These are phyloP conservation scores for Trissolcus japonicus DNA, from an alignment of 2,888 invertebrate species.

Conservation along the genomic window DNA sequence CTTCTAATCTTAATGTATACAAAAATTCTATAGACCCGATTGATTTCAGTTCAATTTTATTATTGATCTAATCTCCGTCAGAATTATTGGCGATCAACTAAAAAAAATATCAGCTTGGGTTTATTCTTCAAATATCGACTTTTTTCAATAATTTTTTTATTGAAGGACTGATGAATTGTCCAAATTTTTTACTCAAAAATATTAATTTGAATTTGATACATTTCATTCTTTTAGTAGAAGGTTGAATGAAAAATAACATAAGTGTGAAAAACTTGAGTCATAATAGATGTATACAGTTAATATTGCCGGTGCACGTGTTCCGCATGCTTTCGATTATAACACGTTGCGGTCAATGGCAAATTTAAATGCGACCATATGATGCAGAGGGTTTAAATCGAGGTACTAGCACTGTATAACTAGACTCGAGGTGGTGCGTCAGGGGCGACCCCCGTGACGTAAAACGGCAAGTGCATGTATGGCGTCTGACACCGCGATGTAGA, in stretches of 20 bases:
- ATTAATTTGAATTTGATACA: no score
- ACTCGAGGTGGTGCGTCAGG: slow-evolving; percentile 33
- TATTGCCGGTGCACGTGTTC: slow-evolving; percentile 47
- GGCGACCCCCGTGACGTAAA: slow-evolving; percentile 44
- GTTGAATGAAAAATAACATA: slow-evolving; percentile 1
- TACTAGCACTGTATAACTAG: slow-evolving; percentile 52
- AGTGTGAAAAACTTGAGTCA: slow-evolving; percentile 28
- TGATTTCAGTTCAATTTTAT: background rate
- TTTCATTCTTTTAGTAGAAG: background rate
- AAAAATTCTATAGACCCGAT: background rate
- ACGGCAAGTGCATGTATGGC: slow-evolving; percentile 67
- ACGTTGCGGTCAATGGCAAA: slow-evolving; percentile 66
- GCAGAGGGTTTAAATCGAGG: slow-evolving; percentile 65
- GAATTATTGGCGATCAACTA: no score
- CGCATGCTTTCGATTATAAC: slow-evolving; percentile 59
- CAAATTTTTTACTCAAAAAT: no score
- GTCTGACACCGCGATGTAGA: slow-evolving; percentile 52
- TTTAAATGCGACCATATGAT: slow-evolving; percentile 73
- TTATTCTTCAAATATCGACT: no score
- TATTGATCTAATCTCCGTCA: no score
- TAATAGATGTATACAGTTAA: slow-evolving; percentile 45
- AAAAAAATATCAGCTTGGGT: no score
- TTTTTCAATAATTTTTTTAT: no score
- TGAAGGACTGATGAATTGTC: no score
- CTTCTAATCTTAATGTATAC: background rate